Evolutionary conservation across 2,113 vertebrate species (phyloP).

Genomic region (Syrmaticus mikado): DNA sequence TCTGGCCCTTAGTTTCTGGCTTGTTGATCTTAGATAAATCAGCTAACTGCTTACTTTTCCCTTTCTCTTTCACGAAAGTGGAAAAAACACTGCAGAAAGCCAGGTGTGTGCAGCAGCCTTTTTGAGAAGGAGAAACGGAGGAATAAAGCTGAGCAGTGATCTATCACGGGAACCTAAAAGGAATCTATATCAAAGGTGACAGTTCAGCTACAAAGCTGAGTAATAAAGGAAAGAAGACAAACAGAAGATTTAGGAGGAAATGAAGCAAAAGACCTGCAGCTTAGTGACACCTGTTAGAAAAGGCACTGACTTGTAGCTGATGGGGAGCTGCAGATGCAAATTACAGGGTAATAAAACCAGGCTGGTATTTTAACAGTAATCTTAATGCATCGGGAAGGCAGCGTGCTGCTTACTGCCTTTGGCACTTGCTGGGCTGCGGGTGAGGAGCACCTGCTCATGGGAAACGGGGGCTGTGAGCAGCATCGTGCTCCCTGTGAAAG

Average conservation of each 20-base stretch:
- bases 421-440: neutral
- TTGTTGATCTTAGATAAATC: slow-evolving; percentile 29
- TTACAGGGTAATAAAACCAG: neutral
- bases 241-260: neutral
- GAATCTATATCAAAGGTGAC: neutral
- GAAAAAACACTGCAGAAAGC: neutral
- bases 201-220: neutral
- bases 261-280: neutral
- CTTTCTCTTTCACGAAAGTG: neutral
- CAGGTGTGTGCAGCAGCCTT: neutral
- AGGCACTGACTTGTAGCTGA: neutral
- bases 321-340: neutral
- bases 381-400: neutral
- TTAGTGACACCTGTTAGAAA: neutral
- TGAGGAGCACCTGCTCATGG: neutral
- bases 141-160: neutral
- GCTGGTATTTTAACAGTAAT: neutral
- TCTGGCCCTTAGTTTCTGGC: neutral
- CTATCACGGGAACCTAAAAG: neutral
- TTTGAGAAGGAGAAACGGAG: neutral
- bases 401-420: neutral
- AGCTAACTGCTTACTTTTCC: slow-evolving; percentile 12
- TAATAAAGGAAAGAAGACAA: neutral
- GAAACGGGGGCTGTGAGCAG: neutral
- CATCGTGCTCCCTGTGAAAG: rapidly evolving